Conservation (phyloP, 2,888 invertebrate genomes). For the Platycheirus rosarum region DNA sequence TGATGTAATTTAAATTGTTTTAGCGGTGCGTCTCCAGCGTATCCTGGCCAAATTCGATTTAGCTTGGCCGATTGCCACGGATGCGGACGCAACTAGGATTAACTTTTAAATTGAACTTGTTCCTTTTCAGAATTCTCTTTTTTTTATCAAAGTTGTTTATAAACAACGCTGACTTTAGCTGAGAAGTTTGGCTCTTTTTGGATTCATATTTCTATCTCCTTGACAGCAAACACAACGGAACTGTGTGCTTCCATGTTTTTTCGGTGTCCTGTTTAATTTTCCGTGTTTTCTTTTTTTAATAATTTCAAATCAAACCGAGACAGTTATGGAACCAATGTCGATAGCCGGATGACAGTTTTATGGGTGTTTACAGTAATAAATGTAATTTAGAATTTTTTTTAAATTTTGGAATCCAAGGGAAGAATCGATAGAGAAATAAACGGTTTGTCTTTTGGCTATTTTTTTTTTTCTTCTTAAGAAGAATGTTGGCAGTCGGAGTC, state of each 20-base stretch:
- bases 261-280: conserved; percentile 26
- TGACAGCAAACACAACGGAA: conserved; percentile 58
- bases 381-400: conserved; percentile 77
- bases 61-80: conserved; percentile 66
- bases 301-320: conserved; percentile 73
- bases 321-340: conserved; percentile 70
- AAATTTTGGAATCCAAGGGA: conserved; percentile 47
- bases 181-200: not conserved
- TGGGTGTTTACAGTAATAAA: conserved; percentile 81
- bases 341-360: conserved; percentile 78
- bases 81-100: conserved; percentile 60
- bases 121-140: conserved; percentile 24
- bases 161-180: conserved; percentile 66
- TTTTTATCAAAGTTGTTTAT: conserved; percentile 52
- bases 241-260: conserved; percentile 55
- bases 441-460: conserved; percentile 56
- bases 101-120: conserved; percentile 68
- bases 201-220: conserved; percentile 20
- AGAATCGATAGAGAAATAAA: conserved; percentile 42
- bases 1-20: conserved; percentile 72
- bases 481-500: conserved; percentile 18
- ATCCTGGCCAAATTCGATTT: conserved; percentile 66
- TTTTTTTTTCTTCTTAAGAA: conserved; percentile 3
- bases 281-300: conserved; percentile 57
- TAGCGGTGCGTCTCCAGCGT: conserved; percentile 57